phyloP scores from a whole-genome alignment of 2,888 invertebrate genomes.

The Drosophila flavopinicola region DNA sequence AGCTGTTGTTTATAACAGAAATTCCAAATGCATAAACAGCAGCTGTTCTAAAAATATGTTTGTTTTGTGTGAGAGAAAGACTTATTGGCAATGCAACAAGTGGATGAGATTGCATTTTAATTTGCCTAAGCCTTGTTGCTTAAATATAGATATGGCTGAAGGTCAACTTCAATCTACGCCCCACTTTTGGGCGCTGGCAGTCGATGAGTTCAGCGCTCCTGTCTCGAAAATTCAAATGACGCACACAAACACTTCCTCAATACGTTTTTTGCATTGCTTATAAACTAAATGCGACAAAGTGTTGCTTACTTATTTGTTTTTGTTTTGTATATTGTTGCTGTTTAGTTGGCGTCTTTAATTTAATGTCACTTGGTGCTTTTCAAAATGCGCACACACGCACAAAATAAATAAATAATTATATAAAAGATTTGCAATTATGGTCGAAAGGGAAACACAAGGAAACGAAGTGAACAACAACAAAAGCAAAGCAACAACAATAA shows the following conservation, averaged over 20 bases:
- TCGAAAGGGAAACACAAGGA: slow-evolving; percentile 30
- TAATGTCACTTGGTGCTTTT: slow-evolving; percentile 22
- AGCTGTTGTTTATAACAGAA: slow-evolving; percentile 6
- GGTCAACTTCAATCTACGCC: slow-evolving; percentile 14
- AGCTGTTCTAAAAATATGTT: slow-evolving; percentile 22
- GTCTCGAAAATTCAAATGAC: slow-evolving; percentile 44
- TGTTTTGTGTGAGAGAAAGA: slow-evolving; percentile 24
- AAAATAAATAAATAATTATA: slow-evolving; percentile 47
- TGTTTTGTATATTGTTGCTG: slow-evolving; percentile 19
- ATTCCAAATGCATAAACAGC: slow-evolving; percentile 15
- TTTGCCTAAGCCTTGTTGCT: slow-evolving; percentile 4
- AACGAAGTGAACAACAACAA: slow-evolving; percentile 31
- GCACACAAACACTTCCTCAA: slow-evolving; percentile 66
- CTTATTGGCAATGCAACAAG: slow-evolving; percentile 36
- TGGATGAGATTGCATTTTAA: slow-evolving; percentile 28
- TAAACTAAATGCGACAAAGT: slow-evolving; percentile 18
- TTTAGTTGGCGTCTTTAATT: slow-evolving; percentile 42
- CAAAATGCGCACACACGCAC: slow-evolving; percentile 61
- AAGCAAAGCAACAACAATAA: slow-evolving; percentile 34
- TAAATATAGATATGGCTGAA: slow-evolving; percentile 13
- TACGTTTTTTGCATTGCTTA: slow-evolving; percentile 66
- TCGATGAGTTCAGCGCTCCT: slow-evolving; percentile 14
- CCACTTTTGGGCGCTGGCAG: neutral
- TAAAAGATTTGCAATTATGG: slow-evolving; percentile 57
- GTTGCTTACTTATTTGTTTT: slow-evolving; percentile 22